Evolutionary conservation across 2,888 invertebrate genomes (phyloP).

Genomic region (Brachynemurus nebulosus): DNA sequence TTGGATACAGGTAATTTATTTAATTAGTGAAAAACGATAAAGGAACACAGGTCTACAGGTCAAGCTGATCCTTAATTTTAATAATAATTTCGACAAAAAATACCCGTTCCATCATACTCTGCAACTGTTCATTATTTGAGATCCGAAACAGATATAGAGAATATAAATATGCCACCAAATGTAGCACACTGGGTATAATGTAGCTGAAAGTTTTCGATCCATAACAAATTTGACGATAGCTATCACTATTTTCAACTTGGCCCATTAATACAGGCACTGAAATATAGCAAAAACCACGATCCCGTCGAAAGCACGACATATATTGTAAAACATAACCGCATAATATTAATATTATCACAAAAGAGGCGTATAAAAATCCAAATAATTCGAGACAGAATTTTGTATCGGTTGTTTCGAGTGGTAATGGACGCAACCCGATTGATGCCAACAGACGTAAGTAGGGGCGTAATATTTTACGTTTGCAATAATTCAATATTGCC

Average conservation of each 20-base stretch:
- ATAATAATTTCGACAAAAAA: too few species aligned
- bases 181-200: constrained; percentile 56
- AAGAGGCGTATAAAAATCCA: constrained; percentile 51
- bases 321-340: constrained; percentile 64
- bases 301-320: constrained; percentile 61
- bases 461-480: constrained; percentile 64
- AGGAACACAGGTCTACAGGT: too few species aligned
- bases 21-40: too few species aligned
- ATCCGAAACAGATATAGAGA: constrained; percentile 59
- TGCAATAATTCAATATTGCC: constrained; percentile 66
- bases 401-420: constrained; percentile 44
- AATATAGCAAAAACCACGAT: constrained; percentile 57
- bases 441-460: constrained; percentile 59
- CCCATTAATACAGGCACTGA: constrained; percentile 18
- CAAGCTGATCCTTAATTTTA: too few species aligned
- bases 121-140: constrained; percentile 68
- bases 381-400: constrained; percentile 44
- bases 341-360: constrained; percentile 47
- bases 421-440: constrained; percentile 60
- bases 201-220: constrained; percentile 59
- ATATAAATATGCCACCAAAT: constrained; percentile 57
- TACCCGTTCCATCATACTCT: constrained; percentile 70
- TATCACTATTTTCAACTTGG: constrained; percentile 19
- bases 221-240: constrained; percentile 49
- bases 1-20: too few species aligned